Percentiles rank a stretch among this genome's conserved stretches.
These are phyloP conservation scores for Molossus alvarezi DNA, from an alignment of 2,797 vertebrate genomes.

Conservation along the genomic window DNA sequence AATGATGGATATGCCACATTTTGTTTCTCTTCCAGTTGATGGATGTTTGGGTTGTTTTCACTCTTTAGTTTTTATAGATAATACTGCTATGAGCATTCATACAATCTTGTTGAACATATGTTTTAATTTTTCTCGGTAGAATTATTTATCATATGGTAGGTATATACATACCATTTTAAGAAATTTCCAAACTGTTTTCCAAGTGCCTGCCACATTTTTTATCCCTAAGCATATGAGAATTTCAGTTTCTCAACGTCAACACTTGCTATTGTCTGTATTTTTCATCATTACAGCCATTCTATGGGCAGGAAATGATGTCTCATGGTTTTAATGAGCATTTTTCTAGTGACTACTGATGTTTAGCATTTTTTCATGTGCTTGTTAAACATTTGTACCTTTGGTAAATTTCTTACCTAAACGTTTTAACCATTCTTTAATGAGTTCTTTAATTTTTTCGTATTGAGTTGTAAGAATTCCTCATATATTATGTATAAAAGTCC, in stretches of 20 bases:
- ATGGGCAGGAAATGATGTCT: background rate
- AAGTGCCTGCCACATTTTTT: background rate
- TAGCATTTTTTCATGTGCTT: background rate
- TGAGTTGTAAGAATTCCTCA: background rate
- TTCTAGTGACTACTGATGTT: background rate
- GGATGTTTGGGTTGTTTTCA: background rate
- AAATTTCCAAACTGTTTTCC: background rate
- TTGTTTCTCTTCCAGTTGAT: background rate
- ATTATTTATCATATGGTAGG: background rate
- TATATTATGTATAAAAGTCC: background rate
- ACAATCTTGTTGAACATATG: background rate
- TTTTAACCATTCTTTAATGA: background rate
- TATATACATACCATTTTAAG: background rate
- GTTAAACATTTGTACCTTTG: background rate
- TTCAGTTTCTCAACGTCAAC: background rate
- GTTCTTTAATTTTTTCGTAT: background rate
- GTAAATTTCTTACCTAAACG: background rate
- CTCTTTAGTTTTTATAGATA: background rate
- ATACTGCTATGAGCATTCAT: background rate
- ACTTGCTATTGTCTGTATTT: background rate
- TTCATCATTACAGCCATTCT: background rate
- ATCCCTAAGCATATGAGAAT: background rate
- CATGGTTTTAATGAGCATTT: constrained; percentile 8
- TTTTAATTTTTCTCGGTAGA: background rate
- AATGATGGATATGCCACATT: background rate